Conservation (phyloP, 2,888 invertebrate genomes). For the Polydrusus tereticollis region DNA sequence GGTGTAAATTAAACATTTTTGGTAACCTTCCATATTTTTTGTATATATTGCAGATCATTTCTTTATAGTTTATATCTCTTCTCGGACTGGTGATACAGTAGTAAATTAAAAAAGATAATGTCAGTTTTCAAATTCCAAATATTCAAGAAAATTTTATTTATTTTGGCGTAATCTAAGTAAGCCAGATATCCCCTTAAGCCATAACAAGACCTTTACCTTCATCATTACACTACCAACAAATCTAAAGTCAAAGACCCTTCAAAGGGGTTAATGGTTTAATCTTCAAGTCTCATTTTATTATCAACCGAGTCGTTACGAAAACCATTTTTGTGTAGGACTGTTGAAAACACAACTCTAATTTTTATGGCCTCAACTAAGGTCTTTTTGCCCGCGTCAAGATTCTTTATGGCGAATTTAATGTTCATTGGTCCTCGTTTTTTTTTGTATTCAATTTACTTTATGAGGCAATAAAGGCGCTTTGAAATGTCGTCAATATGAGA, state of each 20-base stretch:
- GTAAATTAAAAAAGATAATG: too few relatives aligned
- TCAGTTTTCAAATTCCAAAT: too few relatives aligned
- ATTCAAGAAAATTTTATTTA: too few relatives aligned
- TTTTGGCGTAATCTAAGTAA: too few relatives aligned
- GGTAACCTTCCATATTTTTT: too few relatives aligned
- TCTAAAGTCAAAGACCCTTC: neutral
- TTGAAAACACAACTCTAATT: constrained; percentile 21
- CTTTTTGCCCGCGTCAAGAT: constrained; percentile 25
- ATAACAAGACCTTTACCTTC: neutral
- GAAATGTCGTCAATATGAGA: constrained; percentile 34
- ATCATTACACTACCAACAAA: neutral
- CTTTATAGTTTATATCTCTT: too few relatives aligned
- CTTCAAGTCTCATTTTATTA: constrained; percentile 3
- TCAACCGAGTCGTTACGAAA: neutral
- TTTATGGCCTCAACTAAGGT: constrained; percentile 20
- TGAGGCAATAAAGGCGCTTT: constrained; percentile 35
- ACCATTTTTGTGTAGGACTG: neutral
- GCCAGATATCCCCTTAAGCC: neutral
- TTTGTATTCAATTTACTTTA: constrained; percentile 47
- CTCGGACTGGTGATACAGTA: too few relatives aligned
- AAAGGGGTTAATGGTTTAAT: neutral
- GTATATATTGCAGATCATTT: too few relatives aligned
- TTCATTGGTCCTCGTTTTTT: constrained; percentile 37
- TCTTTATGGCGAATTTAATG: constrained; percentile 41
- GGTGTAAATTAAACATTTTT: too few relatives aligned